Evolutionary conservation across 2,113 vertebrate genomes (phyloP).

Genomic region (Tupaia tana): DNA sequence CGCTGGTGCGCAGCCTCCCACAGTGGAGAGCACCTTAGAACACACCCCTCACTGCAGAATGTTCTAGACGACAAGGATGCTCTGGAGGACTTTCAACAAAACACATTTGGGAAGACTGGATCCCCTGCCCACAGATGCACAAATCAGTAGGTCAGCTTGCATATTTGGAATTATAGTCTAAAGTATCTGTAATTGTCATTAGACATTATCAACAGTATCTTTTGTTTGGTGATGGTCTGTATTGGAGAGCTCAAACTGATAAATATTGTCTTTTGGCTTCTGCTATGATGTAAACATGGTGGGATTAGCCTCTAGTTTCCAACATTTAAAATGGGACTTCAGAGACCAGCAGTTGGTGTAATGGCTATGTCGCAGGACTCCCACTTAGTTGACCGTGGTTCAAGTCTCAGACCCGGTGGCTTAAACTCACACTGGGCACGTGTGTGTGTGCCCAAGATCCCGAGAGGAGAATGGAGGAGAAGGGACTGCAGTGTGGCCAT

Average conservation of each 20-base stretch:
- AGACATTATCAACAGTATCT: not conserved
- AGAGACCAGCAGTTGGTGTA: too few relatives aligned
- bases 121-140: not conserved
- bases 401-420: too few relatives aligned
- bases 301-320: not conserved
- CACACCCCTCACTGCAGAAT: rapidly evolving
- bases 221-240: not conserved
- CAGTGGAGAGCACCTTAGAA: rapidly evolving
- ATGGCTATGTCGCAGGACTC: too few relatives aligned
- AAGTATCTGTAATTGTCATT: rapidly evolving
- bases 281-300: not conserved
- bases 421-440: too few relatives aligned
- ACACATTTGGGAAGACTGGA: not conserved
- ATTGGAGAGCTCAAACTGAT: not conserved
- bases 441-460: too few relatives aligned
- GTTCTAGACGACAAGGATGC: not conserved
- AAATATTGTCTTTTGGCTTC: not conserved
- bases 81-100: not conserved
- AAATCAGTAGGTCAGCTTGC: not conserved
- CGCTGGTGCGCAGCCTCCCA: too few relatives aligned
- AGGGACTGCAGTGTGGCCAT: too few relatives aligned
- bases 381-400: too few relatives aligned
- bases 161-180: not conserved
- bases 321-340: not conserved
- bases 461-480: too few relatives aligned